Evolutionary conservation across 64 coral and sea anemone genomes (phyloP).

Genomic region (Pocillopora damicornis): DNA sequence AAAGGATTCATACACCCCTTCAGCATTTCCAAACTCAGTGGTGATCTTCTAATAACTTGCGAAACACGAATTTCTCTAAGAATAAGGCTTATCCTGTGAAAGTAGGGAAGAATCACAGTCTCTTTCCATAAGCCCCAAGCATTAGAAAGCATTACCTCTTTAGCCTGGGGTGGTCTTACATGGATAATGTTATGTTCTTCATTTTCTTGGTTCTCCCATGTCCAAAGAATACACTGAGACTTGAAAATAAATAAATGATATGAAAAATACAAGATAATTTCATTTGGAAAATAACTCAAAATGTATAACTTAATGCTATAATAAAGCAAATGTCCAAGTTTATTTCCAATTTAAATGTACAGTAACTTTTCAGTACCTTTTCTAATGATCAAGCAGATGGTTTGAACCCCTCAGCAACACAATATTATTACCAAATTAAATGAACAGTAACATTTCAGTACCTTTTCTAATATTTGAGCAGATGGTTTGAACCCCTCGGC

Average conservation of each 20-base stretch:
- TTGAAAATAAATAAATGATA: not conserved
- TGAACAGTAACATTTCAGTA: no score
- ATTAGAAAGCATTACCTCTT: not conserved
- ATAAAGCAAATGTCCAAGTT: no score
- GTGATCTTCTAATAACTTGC: no score
- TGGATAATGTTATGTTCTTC: constrained; percentile 81
- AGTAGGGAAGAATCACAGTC: no score
- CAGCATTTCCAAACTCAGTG: no score
- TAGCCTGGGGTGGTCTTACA: constrained; percentile 52
- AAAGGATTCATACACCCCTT: no score
- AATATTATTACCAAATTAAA: not conserved
- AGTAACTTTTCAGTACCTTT: not conserved
- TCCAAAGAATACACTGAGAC: constrained; percentile 80
- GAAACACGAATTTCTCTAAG: no score
- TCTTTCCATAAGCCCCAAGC: not conserved
- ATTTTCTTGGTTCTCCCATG: constrained; percentile 49
- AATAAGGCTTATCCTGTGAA: no score
- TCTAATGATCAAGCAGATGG: not conserved
- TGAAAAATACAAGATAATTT: not conserved
- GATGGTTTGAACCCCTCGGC: not conserved
- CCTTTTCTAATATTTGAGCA: no score
- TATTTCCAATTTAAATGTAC: not conserved
- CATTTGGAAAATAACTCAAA: no score
- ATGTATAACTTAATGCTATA: no score
- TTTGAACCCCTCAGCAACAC: not conserved